A percentile compares a stretch with the other conserved stretches of the same genome.
Conservation (phyloP, 1,140 invertebrate genomes). For the Coelopa frigida region DNA sequence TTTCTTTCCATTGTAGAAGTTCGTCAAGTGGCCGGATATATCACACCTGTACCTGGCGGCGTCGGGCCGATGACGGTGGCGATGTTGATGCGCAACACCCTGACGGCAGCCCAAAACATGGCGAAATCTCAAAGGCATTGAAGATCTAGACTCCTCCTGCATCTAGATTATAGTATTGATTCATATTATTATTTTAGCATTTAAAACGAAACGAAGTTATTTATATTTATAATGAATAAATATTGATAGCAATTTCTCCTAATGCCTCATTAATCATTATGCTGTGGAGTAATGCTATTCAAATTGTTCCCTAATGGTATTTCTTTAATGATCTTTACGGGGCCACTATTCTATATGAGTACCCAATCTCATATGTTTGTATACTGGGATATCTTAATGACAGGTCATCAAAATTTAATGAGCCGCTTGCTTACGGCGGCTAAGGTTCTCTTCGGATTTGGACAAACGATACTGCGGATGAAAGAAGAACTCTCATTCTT, state of each 20-base stretch:
- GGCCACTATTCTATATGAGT: no score
- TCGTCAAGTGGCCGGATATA: slow-evolving; percentile 65
- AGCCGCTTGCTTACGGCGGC: no score
- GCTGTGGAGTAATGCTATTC: no score
- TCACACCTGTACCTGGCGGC: slow-evolving; percentile 81
- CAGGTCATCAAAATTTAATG: no score
- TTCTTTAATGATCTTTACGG: no score
- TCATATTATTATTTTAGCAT: neutral
- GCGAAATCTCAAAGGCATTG: neutral
- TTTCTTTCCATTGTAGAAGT: slow-evolving; percentile 52
- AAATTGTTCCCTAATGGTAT: no score
- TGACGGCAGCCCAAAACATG: slow-evolving; percentile 55
- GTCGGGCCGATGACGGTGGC: slow-evolving; percentile 86
- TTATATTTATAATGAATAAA: neutral
- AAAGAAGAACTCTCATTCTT: no score
- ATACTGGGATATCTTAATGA: no score
- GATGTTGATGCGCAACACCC: slow-evolving; percentile 81
- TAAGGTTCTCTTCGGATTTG: no score
- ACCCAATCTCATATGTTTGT: no score
- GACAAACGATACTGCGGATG: no score
- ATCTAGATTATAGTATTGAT: neutral
- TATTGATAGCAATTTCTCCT: no score
- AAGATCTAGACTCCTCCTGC: neutral
- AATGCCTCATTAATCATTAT: neutral
- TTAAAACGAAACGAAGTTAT: neutral